Evolutionary conservation across 2,888 invertebrate genomes (phyloP).

Genomic region (Ptychoptera contaminata): DNA sequence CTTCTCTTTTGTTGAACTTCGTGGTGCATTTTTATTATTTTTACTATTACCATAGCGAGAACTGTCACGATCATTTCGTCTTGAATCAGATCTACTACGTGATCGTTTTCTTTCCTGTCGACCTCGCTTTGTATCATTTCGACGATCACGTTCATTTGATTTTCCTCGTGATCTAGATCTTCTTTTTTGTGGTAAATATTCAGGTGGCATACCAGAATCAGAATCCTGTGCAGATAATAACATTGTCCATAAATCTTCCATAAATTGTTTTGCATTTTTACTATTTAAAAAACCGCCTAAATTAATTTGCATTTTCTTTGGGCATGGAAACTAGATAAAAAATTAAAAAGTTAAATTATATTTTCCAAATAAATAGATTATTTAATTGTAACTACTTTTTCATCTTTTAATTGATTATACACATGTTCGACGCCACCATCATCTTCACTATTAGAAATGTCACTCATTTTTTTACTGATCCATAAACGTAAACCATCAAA

Average conservation of each 20-base stretch:
- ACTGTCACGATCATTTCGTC: conserved; percentile 18
- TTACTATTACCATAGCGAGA: conserved; percentile 18
- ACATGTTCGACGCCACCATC: conserved; percentile 98
- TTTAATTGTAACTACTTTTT: conserved; percentile 38
- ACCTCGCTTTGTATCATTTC: conserved; percentile 21
- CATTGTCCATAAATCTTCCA: conserved; percentile 94
- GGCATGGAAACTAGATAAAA: conserved; percentile 74
- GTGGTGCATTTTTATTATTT: conserved; percentile 12
- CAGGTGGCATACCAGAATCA: conserved; percentile 87
- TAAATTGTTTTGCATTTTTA: conserved; percentile 91
- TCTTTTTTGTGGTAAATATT: conserved; percentile 84
- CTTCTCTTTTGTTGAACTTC: conserved; percentile 1
- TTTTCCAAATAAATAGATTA: not conserved
- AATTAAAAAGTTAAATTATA: not conserved
- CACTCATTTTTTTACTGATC: conserved; percentile 94
- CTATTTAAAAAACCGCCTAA: conserved; percentile 97
- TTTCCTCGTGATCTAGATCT: conserved; percentile 28
- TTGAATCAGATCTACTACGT: conserved; percentile 15
- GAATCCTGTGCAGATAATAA: conserved; percentile 91
- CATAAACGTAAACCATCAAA: conserved; percentile 96
- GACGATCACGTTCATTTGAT: conserved; percentile 15
- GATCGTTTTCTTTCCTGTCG: conserved; percentile 18
- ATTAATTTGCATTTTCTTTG: conserved; percentile 98
- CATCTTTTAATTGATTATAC: conserved; percentile 89
- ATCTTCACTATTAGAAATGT: conserved; percentile 93